These are phyloP conservation scores for Actinia tenebrosa DNA, from an alignment of 64 coral and sea anemone genomes.

Conservation along the genomic window DNA sequence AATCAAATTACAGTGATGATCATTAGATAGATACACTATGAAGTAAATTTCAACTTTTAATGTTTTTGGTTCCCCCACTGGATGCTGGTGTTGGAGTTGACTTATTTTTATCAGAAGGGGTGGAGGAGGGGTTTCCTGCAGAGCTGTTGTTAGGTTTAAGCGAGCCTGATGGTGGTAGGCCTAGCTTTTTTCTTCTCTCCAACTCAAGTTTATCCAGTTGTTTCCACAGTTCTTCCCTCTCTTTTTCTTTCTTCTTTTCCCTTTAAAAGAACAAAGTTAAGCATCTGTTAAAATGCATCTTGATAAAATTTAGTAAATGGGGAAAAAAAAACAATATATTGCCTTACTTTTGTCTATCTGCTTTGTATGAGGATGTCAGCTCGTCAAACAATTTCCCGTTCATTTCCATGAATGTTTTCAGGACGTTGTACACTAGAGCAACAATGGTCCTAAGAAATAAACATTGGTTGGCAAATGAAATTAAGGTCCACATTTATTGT, in stretches of 20 bases:
- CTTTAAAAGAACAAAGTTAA: neutral
- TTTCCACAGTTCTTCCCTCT: conserved; percentile 97
- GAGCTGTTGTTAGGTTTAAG: conserved; percentile 3
- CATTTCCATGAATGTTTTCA: conserved; percentile 99
- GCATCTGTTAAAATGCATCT: neutral
- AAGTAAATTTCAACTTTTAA: conserved; percentile 27
- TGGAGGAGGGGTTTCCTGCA: neutral
- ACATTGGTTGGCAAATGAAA: neutral
- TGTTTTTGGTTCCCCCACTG: neutral
- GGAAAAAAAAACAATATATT: neutral
- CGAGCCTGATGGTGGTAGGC: conserved; percentile 12
- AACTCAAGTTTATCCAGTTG: conserved; percentile 88
- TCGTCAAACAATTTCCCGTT: conserved; percentile 99
- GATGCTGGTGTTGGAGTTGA: neutral
- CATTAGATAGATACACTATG: conserved; percentile 9
- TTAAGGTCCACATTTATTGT: too few relatives aligned
- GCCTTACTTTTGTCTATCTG: conserved; percentile 94
- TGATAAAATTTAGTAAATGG: neutral
- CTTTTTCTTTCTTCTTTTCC: conserved; percentile 99
- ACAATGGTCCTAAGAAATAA: conserved; percentile 89
- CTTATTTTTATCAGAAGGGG: conserved; percentile 5
- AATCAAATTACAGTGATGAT: conserved; percentile 15
- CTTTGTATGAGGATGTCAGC: conserved; percentile 99
- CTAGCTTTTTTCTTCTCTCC: conserved; percentile 77
- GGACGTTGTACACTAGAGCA: conserved; percentile 97